Evolutionary conservation across 2,113 vertebrate genomes (phyloP).

Genomic region (Psilopsiagon aymara): DNA sequence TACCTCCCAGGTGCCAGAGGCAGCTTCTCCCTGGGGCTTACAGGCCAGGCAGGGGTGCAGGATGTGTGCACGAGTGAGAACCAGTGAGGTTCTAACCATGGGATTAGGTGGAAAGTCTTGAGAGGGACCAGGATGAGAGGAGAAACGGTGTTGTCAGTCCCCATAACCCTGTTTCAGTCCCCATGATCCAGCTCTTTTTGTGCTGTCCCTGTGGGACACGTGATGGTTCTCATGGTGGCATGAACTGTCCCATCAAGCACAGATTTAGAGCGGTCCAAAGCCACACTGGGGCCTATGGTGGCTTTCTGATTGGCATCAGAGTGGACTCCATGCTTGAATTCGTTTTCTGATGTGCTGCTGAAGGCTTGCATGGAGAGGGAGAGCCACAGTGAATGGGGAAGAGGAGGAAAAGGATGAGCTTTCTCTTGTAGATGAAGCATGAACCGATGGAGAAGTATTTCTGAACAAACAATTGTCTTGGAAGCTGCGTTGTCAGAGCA

Average conservation of each 20-base stretch:
- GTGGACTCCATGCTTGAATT: background rate
- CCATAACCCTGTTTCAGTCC: background rate
- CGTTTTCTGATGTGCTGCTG: background rate
- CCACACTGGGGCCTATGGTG: background rate
- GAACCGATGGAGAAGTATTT: background rate
- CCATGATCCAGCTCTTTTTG: background rate
- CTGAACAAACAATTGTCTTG: conserved; percentile 43
- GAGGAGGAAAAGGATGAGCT: background rate
- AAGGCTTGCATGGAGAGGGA: background rate
- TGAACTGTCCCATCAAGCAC: background rate
- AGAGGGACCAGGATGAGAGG: background rate
- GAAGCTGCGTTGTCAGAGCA: conserved; percentile 14
- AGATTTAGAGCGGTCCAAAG: background rate
- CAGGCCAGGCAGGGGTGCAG: background rate
- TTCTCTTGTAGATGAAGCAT: background rate
- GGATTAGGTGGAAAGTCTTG: background rate
- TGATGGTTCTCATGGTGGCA: background rate
- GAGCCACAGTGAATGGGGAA: background rate
- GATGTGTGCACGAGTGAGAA: rapidly evolving
- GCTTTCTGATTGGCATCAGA: background rate
- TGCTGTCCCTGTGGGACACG: rapidly evolving
- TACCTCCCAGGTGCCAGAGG: background rate
- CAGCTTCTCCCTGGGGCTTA: background rate
- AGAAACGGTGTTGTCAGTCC: background rate
- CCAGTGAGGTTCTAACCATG: rapidly evolving